A percentile compares a stretch with the other conserved stretches of the same genome.
Evolutionary conservation across 2,113 vertebrate species (phyloP).

Genomic region (Raja brachyura): DNA sequence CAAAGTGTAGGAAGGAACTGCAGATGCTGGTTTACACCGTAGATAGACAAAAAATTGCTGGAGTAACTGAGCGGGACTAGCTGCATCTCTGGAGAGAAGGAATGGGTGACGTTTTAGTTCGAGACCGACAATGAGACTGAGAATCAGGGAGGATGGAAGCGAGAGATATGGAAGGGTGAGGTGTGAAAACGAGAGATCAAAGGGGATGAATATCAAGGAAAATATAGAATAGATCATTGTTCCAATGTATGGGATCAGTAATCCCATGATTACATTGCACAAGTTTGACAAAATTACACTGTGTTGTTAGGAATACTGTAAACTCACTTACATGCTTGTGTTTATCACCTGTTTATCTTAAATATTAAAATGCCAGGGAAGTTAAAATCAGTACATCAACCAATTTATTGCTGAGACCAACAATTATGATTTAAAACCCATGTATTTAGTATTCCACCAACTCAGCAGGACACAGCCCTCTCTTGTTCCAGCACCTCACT

Average conservation of each 20-base stretch:
- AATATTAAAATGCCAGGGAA: neutral
- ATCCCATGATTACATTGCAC: neutral
- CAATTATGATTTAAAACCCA: neutral
- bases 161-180: no score
- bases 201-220: no score
- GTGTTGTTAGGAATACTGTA: neutral
- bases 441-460: constrained; percentile 13
- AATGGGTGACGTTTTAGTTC: no score
- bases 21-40: no score
- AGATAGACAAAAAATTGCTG: no score
- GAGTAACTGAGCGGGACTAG: no score
- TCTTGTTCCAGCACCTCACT: neutral
- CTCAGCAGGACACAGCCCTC: neutral
- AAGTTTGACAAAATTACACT: neutral
- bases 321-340: neutral
- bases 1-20: neutral
- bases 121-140: no score
- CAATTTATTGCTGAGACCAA: constrained; percentile 3
- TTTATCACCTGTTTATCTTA: neutral
- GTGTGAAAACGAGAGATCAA: no score
- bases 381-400: neutral
- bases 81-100: no score
- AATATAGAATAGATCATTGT: no score
- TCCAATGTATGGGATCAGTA: no score
- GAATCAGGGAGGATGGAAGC: no score